Base-by-base conservation (phyloP, 2,888 invertebrate genomes). In the Chromoteleia sp. region DNA sequence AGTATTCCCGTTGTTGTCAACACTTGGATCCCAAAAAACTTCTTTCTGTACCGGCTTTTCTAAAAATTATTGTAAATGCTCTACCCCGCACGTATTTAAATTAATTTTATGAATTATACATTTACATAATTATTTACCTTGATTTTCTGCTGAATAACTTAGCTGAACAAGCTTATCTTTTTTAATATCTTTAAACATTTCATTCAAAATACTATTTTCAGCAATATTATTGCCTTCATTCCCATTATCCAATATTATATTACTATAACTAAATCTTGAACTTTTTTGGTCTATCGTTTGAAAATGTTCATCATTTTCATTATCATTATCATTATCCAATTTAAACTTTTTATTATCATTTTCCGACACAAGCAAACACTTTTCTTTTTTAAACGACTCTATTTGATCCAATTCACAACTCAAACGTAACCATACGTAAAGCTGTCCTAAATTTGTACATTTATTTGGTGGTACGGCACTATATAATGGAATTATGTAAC, bases 341-440 rank as follows among this genome's bases (percentile, higher is more conserved):
- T 41, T 48, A 7, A n/a, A 6, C 2, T 48, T 63, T 12, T 48
- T 48, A 12, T 7, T 19, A 12, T 8, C 6, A n/a, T 41, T 0
- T 4, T 39, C 36, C 2, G 0, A 0, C 17, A 17, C 4, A 12
- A 25, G 5, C 15, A n/a, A n/a, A 10, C 21, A 17, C 8, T 43
- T 65, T 43, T 80, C 68, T 39, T 67, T 82, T 39, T 87, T 88
- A 70, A 88, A 89, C 2, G 21, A 63, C 10, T 85, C 81, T 1
- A 90, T 84, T 45, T 85, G 82, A n/a, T 86, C 82, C 2, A 86
- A 41, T 52, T 88, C 86, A 33, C 89, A 90, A 41, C 87, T 88
- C 21, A 90, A 81, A 8, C 87, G 84, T 7, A 90, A 80, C 89
- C 89, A 90, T 1, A 90, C 43, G 0, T 88, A 88, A 29, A 90